phyloP scores from a whole-genome alignment of 2,888 invertebrate genomes.

The Cremastinae sp. region DNA sequence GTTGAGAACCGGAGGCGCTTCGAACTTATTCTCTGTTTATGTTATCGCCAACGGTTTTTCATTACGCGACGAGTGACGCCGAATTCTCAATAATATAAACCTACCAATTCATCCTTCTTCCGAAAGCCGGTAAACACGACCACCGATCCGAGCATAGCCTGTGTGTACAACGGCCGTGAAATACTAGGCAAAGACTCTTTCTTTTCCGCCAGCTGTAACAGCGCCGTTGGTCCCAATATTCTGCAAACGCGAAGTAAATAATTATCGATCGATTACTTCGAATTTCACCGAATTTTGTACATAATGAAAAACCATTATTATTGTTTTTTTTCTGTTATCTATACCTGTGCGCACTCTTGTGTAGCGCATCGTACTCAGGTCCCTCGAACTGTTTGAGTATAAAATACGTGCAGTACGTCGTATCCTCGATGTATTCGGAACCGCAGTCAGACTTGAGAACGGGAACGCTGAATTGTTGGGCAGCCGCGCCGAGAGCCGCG shows the following conservation, averaged over 20 bases:
- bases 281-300: too few relatives aligned
- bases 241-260: constrained; percentile 77
- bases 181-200: constrained; percentile 87
- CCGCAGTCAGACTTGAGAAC: constrained; percentile 85
- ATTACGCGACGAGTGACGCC: too few relatives aligned
- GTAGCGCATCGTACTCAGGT: constrained; percentile 86
- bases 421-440: constrained; percentile 83
- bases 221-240: constrained; percentile 91
- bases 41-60: too few relatives aligned
- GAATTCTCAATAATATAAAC: constrained; percentile 69
- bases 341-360: constrained; percentile 85
- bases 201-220: constrained; percentile 88
- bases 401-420: constrained; percentile 85
- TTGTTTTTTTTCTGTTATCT: too few relatives aligned
- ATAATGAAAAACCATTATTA: too few relatives aligned
- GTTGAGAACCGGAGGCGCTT: constrained; percentile 11
- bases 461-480: constrained; percentile 85
- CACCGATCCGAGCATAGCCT: constrained; percentile 93
- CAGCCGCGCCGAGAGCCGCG: constrained; percentile 82
- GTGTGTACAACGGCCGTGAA: constrained; percentile 92
- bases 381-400: constrained; percentile 89
- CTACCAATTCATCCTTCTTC: constrained; percentile 93
- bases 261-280: too few relatives aligned
- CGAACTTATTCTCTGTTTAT: not conserved
- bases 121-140: constrained; percentile 96